Evolutionary conservation across 2,113 vertebrate species (phyloP), one percentile per base, ranked within the genome.

Genomic region (Malurus alboscapulatus): DNA sequence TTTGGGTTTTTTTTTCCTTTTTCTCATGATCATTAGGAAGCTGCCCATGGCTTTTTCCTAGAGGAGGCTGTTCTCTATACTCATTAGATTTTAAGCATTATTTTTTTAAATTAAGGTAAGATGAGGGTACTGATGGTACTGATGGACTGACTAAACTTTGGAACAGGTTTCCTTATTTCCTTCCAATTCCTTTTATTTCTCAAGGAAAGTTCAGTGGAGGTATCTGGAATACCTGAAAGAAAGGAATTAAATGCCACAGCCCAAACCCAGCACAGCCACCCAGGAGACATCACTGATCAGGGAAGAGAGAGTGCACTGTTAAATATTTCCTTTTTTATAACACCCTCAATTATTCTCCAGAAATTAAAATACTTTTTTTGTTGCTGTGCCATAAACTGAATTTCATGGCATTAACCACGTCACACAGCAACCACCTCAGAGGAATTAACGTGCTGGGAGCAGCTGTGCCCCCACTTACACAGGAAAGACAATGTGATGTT

Each of bases 401-500:
- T 63, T 91, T 75, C 74, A 14, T 29, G 44, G 78, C 82, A 83
- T 71, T 81, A 92, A 58, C 86, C 69, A 77, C 18, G 9, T 91
- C 94, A 93, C 10, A n/a, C 75, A 74, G 83, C 63, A 85, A 51
- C 68, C 68, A 81, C 72, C 91, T 84, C 80, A 42, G 85, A 95
- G 91, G 76, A 93, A 80, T 78, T 84, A 42, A 87, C 29, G 54
- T 36, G 34, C 5, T 57, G 38, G 74, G 79, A 92, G 67, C 85
- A 94, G 55, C 80, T 83, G 85, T 87, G 89, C 92, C 94, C 88
- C 96, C 94, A 73, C 92, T 95, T 96, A 76, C 5, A 94, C 50
- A 50, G 47, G 68, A 84, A 96, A 96, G 93, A 95, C 81, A 97
- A 96, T 32, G 92, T 68, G 8, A 93, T 81, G 75, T 48, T 92